Evolutionary conservation across 1,140 invertebrate genomes (phyloP), one percentile per base, ranked within the genome.

Genomic region (Heliconius melpomene): DNA sequence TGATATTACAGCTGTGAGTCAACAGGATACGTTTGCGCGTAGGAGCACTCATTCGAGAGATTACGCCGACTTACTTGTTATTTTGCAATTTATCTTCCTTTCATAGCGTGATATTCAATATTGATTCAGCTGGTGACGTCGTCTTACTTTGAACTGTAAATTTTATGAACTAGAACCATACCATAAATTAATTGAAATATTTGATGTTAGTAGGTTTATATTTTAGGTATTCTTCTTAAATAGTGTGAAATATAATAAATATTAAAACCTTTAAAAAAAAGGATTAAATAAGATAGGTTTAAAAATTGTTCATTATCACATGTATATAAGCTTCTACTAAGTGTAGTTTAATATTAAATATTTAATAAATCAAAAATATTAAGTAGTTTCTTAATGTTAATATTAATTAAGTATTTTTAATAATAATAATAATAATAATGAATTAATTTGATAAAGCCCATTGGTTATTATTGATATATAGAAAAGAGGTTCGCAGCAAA

Each of bases 21-120:
- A 85, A 84, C 84, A 82, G 84, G 82, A 85, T 85, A 84, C 73
- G 57, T 79, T 79, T 46, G 80, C 72, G 79, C 80, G 82, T 83
- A 81, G 80, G 82, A 75, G 75, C 82, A 75, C 77, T 81, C 79
- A 81, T 81, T 77, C 79, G 74, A 76, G 76, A 76, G 79, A 81
- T 81, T 81, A 78, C 74, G 57, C 52, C 74, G 71, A 81, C 79
- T 78, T 74, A 75, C 54, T 79, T 78, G 76, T 83, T 82, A 80
- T 82, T 83, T 83, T 79, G 79, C 70, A 78, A 83, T 83, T 83
- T 83, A 74, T 83, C 79, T 60, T 75, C 76, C 74, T 81, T 74
- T 79, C 71, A 70, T 72, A 75, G 54, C 60, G 46, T 79, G 73
- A 50, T 52, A 79, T 75, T 79, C 78, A 79, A 79, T 79, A 75